phyloP scores from a whole-genome alignment of 2,113 vertebrate genomes.

The Dicerorhinus sumatrensis region DNA sequence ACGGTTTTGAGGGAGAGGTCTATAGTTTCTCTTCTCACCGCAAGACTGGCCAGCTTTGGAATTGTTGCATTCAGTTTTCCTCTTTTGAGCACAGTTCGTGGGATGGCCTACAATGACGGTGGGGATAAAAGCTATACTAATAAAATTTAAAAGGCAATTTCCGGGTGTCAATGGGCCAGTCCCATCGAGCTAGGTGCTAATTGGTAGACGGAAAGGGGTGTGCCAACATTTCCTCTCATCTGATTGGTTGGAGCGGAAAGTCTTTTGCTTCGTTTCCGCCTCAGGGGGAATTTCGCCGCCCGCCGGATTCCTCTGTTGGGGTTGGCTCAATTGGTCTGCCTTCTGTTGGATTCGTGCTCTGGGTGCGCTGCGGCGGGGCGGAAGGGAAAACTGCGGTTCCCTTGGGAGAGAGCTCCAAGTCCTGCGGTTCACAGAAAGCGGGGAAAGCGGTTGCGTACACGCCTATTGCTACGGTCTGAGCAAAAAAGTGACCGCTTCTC shows the following conservation, averaged over 20 bases:
- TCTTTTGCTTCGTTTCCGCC: background rate
- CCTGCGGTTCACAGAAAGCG: background rate
- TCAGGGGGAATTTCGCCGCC: accelerated
- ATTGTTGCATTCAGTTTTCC: background rate
- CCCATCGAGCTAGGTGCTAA: background rate
- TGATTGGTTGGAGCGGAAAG: conserved; percentile 26
- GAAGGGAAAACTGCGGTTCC: background rate
- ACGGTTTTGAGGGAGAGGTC: background rate
- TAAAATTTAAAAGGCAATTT: conserved; percentile 52
- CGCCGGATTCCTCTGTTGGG: accelerated
- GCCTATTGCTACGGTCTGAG: background rate
- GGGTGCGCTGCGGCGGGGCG: background rate
- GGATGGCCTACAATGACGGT: background rate
- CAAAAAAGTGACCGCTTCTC: background rate
- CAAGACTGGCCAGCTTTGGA: background rate
- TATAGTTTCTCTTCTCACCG: background rate
- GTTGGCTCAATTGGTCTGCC: accelerated
- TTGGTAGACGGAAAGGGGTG: conserved; percentile 43
- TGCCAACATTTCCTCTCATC: background rate
- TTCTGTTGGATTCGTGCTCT: background rate
- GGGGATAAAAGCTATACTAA: background rate
- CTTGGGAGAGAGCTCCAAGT: background rate
- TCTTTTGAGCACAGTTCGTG: background rate
- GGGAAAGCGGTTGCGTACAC: accelerated
- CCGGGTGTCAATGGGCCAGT: background rate